phyloP scores from a whole-genome alignment of 1,140 invertebrate genomes.

The Panagrolaimus sp. region DNA sequence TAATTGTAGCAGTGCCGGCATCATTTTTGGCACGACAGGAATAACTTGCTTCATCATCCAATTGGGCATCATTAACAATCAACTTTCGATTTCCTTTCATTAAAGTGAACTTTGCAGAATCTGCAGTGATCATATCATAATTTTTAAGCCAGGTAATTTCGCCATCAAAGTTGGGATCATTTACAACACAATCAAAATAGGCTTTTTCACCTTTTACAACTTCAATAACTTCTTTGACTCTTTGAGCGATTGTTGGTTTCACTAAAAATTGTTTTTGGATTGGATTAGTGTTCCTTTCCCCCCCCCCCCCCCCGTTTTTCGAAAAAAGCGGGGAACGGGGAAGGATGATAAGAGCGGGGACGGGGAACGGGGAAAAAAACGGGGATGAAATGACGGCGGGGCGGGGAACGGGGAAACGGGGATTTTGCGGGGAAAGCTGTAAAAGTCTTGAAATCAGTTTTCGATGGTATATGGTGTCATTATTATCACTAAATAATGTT shows the following conservation, averaged over 20 bases:
- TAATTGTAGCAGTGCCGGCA: slow-evolving; percentile 41
- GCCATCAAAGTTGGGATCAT: slow-evolving; percentile 42
- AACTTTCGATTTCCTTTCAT: slow-evolving; percentile 22
- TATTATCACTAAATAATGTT: too few relatives aligned
- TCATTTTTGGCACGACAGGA: slow-evolving; percentile 44
- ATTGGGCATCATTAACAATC: slow-evolving; percentile 22
- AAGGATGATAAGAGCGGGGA: too few relatives aligned
- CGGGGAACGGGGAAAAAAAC: too few relatives aligned
- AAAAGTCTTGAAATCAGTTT: too few relatives aligned
- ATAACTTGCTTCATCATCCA: slow-evolving; percentile 34
- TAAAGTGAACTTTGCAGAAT: slow-evolving; percentile 22
- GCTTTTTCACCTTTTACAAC: slow-evolving; percentile 30
- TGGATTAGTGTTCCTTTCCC: too few relatives aligned
- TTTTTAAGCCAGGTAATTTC: slow-evolving; percentile 43
- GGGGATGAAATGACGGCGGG: too few relatives aligned
- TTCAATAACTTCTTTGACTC: slow-evolving; percentile 41
- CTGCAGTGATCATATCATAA: slow-evolving; percentile 20
- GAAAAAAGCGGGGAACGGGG: too few relatives aligned
- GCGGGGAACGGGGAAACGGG: too few relatives aligned
- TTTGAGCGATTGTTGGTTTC: slow-evolving; percentile 33
- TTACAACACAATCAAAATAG: slow-evolving; percentile 39
- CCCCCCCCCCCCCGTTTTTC: too few relatives aligned
- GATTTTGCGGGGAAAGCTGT: too few relatives aligned
- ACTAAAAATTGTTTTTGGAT: slow-evolving; percentile 29
- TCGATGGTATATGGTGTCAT: too few relatives aligned